These are phyloP conservation scores for Cephus pygmeus DNA, from an alignment of 2,888 invertebrate species.

Conservation along the genomic window DNA sequence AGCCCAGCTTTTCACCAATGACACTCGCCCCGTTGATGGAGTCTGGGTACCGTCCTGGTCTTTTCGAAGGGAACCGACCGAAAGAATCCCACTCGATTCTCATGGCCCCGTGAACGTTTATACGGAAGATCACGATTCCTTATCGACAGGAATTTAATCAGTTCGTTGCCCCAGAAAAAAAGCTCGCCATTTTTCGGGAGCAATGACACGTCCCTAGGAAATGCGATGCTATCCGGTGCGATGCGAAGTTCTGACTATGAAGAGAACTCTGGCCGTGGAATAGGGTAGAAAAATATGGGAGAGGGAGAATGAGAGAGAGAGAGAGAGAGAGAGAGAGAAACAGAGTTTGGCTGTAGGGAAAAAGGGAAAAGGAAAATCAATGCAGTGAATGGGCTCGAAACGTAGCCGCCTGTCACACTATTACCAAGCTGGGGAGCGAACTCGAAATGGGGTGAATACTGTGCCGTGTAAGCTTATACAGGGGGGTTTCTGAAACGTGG, in stretches of 20 bases:
- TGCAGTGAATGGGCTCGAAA: conserved; percentile 39
- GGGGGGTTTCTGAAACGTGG: conserved; percentile 36
- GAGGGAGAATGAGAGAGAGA: background rate
- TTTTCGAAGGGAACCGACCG: background rate
- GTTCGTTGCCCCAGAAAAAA: conserved; percentile 33
- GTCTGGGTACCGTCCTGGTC: background rate
- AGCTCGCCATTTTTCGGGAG: conserved; percentile 30
- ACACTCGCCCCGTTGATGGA: background rate
- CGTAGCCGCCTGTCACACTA: conserved; percentile 51
- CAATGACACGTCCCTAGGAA: conserved; percentile 30
- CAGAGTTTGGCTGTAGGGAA: background rate
- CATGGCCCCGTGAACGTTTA: background rate
- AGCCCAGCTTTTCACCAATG: background rate
- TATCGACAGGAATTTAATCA: conserved; percentile 34
- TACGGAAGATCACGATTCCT: conserved; percentile 14
- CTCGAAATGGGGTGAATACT: conserved; percentile 48
- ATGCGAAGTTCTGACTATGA: background rate
- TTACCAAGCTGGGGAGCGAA: conserved; percentile 37
- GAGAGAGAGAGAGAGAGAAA: too few relatives aligned
- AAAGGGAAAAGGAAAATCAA: conserved; percentile 58
- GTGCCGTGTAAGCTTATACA: conserved; percentile 49
- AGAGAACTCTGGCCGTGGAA: background rate
- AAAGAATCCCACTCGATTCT: background rate
- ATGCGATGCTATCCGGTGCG: background rate
- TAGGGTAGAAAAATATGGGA: background rate